These are phyloP conservation scores for Helarctos malayanus DNA, from an alignment of 2,797 vertebrate species.

Conservation along the genomic window DNA sequence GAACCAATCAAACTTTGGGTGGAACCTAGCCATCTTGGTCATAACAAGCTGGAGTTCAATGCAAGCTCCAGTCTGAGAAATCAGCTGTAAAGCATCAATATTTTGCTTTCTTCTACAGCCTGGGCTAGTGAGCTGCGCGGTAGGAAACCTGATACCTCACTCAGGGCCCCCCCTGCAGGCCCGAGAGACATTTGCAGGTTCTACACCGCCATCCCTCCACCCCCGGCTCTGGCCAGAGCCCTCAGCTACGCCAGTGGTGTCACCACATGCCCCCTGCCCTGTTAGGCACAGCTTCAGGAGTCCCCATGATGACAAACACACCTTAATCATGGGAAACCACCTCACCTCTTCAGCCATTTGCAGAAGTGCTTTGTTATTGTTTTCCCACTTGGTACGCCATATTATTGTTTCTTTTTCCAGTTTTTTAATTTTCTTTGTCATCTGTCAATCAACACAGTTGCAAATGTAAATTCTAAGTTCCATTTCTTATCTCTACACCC, in stretches of 20 bases:
- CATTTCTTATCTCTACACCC: neutral
- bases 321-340: constrained; percentile 4
- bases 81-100: neutral
- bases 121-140: too few relatives aligned
- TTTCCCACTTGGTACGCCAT: constrained; percentile 99
- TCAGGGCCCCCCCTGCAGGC: neutral
- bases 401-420: constrained; percentile 98
- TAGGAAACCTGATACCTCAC: neutral
- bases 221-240: neutral
- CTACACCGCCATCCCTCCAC: neutral
- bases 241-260: rapidly evolving
- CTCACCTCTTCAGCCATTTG: constrained; percentile 99
- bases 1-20: too few relatives aligned
- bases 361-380: constrained; percentile 98
- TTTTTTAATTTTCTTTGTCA: constrained; percentile 99
- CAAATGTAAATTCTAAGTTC: constrained; percentile 54
- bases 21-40: neutral
- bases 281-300: neutral
- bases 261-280: rapidly evolving
- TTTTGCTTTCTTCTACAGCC: too few relatives aligned
- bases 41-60: neutral
- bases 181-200: neutral
- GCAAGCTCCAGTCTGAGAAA: neutral
- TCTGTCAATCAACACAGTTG: constrained; percentile 89
- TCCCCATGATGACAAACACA: neutral